Base-by-base conservation (phyloP, 2,888 invertebrate species). In the Stomorhina lunata region DNA sequence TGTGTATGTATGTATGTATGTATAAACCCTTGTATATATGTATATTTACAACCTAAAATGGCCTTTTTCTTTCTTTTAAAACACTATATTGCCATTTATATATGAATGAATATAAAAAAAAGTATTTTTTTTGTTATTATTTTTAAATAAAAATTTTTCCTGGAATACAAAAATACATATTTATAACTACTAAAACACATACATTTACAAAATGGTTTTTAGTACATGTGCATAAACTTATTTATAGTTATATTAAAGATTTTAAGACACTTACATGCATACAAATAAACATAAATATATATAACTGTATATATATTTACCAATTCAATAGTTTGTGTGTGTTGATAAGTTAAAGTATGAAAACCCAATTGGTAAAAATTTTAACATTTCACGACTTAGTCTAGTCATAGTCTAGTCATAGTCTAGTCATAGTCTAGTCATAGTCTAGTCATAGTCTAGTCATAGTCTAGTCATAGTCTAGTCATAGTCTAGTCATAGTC, bases 291-390 rank as follows among this genome's bases (percentile, higher is more conserved):
- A n/a, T n/a, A n/a, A n/a, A n/a, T n/a, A n/a, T n/a, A n/a, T n/a
- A n/a, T n/a, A n/a, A n/a, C n/a, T n/a, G n/a, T n/a, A n/a, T n/a
- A n/a, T 17, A 61, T 40, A 53, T 4, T 50, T 20, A 68, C 45
- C 71, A 34, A 32, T 40, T 29, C 57, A 65, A 76, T 71, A 57
- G 48, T 65, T 81, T 6, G 17, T 53, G 61, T 80, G 43, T 50
- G 61, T 50, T 43, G 65, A 71, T 65, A 80, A 73, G 34, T 43
- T 61, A 59, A 43, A 53, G 27, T 45, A 43, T 34, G 17, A 29
- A 9, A 37, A 5, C 61, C 59, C 72, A 48, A 48, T 15, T n/a
- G n/a, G n/a, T n/a, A 59, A 48, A 45, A 32, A 45, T 43, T 57
- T 43, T 12, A 22, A 3, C 10, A 37, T 10, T n/a, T 5, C n/a